A percentile compares a stretch with the other conserved stretches of the same genome.
Evolutionary conservation across 2,797 vertebrate species (phyloP).

Genomic region (Spinibarbus caldwelli): DNA sequence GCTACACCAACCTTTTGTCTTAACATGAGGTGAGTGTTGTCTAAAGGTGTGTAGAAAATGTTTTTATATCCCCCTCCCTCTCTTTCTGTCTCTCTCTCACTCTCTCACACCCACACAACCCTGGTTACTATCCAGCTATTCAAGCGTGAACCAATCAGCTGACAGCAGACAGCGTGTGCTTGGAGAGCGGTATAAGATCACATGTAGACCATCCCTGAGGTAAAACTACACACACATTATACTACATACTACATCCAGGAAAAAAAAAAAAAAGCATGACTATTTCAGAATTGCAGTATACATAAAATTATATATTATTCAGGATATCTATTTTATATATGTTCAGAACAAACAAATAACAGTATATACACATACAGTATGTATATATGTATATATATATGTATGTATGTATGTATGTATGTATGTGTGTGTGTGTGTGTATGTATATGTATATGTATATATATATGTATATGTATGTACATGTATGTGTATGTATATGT

Average conservation of each 20-base stretch:
- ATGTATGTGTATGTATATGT: too few relatives aligned
- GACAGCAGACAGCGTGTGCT: background rate
- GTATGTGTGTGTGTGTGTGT: too few relatives aligned
- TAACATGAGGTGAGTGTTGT: conserved; percentile 41
- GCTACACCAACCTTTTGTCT: conserved; percentile 65
- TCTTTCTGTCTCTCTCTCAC: background rate
- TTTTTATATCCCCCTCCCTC: background rate
- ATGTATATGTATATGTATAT: too few relatives aligned
- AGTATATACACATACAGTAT: background rate
- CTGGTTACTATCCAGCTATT: conserved; percentile 14
- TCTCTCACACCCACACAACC: background rate
- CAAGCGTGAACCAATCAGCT: conserved; percentile 13
- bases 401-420: too few relatives aligned
- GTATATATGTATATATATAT: too few relatives aligned
- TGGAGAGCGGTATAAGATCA: background rate
- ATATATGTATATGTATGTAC: too few relatives aligned
- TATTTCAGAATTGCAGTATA: background rate
- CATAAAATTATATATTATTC: background rate
- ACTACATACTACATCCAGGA: background rate
- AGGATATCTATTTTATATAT: too few relatives aligned
- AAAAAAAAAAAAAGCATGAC: background rate
- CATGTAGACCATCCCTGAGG: background rate
- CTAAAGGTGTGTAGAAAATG: conserved; percentile 30
- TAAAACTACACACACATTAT: conserved; percentile 1
- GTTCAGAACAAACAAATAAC: background rate